Conservation (phyloP, 2,888 invertebrate genomes). For the Sphaeridia pumilis region DNA sequence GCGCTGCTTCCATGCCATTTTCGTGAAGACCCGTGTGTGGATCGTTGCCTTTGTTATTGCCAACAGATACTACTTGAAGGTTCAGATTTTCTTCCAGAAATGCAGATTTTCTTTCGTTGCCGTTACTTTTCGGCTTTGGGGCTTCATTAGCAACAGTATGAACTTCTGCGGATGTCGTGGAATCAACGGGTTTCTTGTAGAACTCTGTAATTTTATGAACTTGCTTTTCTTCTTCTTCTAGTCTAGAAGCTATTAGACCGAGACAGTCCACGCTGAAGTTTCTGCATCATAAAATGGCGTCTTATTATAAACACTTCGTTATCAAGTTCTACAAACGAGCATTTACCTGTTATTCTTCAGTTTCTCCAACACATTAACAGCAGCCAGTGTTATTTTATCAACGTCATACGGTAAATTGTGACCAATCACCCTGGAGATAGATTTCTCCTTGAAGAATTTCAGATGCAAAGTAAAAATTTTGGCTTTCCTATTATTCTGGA, state of each 20-base stretch:
- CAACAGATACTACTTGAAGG: too few relatives aligned
- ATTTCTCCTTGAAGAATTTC: conserved; percentile 45
- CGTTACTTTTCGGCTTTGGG: too few relatives aligned
- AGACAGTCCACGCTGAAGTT: conserved; percentile 38
- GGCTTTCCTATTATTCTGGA: conserved; percentile 68
- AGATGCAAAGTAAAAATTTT: conserved; percentile 66
- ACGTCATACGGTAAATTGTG: conserved; percentile 52
- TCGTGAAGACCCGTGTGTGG: too few relatives aligned
- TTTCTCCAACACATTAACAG: conserved; percentile 56
- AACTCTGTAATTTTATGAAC: neutral
- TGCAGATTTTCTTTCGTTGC: too few relatives aligned
- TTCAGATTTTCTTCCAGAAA: too few relatives aligned
- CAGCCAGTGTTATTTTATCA: conserved; percentile 53
- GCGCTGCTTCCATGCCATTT: too few relatives aligned
- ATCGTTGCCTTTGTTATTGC: too few relatives aligned
- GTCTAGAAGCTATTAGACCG: conserved; percentile 40
- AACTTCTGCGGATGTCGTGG: too few relatives aligned
- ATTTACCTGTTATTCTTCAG: conserved; percentile 33
- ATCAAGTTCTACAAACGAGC: conserved; percentile 1
- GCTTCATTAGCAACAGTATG: too few relatives aligned
- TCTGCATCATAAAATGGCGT: neutral
- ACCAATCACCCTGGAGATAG: conserved; percentile 40
- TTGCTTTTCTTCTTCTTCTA: conserved; percentile 34
- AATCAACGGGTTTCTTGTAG: too few relatives aligned
- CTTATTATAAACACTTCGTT: neutral